Conservation (phyloP, 2,888 invertebrate species). For the Drosophila birchii region DNA sequence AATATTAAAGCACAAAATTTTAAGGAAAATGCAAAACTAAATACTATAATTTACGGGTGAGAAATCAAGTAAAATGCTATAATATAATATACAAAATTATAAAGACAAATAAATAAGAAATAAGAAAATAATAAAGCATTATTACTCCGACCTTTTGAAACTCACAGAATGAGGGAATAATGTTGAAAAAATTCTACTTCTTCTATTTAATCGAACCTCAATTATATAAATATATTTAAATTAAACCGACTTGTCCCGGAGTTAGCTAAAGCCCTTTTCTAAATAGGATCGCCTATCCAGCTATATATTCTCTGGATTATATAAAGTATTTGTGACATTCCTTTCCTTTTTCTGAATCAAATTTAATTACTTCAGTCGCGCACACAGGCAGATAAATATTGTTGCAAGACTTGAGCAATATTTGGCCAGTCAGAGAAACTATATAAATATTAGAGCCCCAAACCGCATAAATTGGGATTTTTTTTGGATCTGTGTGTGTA, state of each 20-base stretch:
- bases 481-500: not conserved
- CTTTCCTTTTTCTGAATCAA: not conserved
- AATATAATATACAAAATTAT: too few relatives aligned
- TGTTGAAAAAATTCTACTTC: too few relatives aligned
- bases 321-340: not conserved
- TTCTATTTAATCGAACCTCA: too few relatives aligned
- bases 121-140: too few relatives aligned
- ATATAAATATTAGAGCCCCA: conserved; percentile 23
- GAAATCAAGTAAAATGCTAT: too few relatives aligned
- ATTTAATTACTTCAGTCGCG: conserved; percentile 60
- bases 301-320: not conserved
- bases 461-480: conserved; percentile 58
- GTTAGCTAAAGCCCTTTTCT: not conserved
- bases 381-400: conserved; percentile 28
- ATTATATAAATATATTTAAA: too few relatives aligned
- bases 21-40: not conserved
- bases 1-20: conserved; percentile 21
- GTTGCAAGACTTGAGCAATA: conserved; percentile 28
- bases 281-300: not conserved
- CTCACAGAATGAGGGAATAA: too few relatives aligned
- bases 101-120: not conserved
- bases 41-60: not conserved
- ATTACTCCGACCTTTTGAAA: not conserved
- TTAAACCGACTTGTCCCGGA: not conserved
- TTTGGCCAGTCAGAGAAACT: conserved; percentile 26